Conservation (phyloP, 2,888 invertebrate genomes). For the Coenonympha arcania region DNA sequence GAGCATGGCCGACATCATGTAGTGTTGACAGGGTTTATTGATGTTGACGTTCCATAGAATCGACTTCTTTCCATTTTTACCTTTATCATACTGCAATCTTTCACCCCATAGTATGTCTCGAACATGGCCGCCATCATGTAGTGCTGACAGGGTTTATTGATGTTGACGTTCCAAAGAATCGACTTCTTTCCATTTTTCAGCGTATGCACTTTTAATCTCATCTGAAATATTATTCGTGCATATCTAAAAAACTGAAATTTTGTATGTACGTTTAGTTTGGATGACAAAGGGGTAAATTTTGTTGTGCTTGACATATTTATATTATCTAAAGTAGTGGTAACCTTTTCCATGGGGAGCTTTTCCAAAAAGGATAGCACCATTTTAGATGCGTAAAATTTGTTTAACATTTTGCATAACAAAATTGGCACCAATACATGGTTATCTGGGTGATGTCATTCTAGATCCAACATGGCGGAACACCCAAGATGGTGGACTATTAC, state of each 20-base stretch:
- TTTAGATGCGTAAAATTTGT: no score
- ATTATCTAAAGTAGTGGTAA: no score
- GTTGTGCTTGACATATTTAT: no score
- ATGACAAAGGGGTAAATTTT: no score
- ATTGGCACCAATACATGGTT: no score
- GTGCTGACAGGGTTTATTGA: constrained; percentile 39
- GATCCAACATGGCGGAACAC: no score
- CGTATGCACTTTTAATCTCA: constrained; percentile 35
- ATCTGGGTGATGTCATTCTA: no score
- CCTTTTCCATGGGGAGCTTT: no score
- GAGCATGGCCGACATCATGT: constrained; percentile 30
- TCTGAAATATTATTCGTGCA: constrained; percentile 21
- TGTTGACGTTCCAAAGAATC: constrained; percentile 35
- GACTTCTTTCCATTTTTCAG: constrained; percentile 30
- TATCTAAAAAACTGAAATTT: background rate
- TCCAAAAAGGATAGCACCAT: no score
- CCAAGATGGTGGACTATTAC: no score
- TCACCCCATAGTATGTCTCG: constrained; percentile 24
- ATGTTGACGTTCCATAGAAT: constrained; percentile 36
- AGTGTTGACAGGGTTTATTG: constrained; percentile 39
- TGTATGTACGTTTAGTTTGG: background rate
- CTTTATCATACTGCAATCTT: constrained; percentile 34
- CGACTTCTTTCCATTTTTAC: constrained; percentile 28
- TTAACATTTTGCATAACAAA: no score
- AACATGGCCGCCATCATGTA: constrained; percentile 32